Conservation (phyloP, 2,888 invertebrate species). For the Caenorhabditis sp. region DNA sequence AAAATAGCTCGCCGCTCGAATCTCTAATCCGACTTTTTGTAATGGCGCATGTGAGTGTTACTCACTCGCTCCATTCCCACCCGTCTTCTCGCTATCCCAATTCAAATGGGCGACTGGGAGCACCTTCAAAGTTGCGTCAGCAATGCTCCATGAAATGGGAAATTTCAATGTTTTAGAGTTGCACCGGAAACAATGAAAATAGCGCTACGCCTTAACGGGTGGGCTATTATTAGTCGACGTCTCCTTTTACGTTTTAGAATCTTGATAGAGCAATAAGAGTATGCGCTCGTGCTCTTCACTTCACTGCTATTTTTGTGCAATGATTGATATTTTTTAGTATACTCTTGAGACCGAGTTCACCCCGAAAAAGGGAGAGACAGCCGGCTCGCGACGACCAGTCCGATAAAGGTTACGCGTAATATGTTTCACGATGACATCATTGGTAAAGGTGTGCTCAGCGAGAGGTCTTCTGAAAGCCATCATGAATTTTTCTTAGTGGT, state of each 20-base stretch:
- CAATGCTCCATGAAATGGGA: neutral
- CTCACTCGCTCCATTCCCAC: constrained; percentile 3
- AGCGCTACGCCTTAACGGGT: neutral
- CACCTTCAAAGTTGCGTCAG: neutral
- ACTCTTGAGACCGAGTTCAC: constrained; percentile 18
- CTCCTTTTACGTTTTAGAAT: constrained; percentile 4
- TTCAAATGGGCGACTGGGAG: neutral
- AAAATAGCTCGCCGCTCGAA: constrained; percentile 14
- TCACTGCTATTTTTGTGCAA: constrained; percentile 19
- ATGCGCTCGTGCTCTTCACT: neutral
- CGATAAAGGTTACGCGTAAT: constrained; percentile 11
- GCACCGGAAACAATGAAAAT: neutral
- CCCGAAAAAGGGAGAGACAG: constrained; percentile 7
- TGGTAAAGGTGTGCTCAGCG: neutral
- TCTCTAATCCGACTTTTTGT: constrained; percentile 18
- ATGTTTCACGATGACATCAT: constrained; percentile 3
- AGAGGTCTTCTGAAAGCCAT: constrained; percentile 1
- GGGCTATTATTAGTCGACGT: constrained; percentile 4
- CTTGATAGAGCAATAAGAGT: constrained; percentile 18
- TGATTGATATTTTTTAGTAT: constrained; percentile 37
- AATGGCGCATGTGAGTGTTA: constrained; percentile 18
- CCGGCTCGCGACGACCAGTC: neutral
- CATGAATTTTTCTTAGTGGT: neutral
- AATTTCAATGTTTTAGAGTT: neutral
- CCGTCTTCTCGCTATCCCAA: neutral